These are phyloP conservation scores for Xestobium rufovillosum DNA, from an alignment of 2,888 invertebrate species.

Conservation along the genomic window DNA sequence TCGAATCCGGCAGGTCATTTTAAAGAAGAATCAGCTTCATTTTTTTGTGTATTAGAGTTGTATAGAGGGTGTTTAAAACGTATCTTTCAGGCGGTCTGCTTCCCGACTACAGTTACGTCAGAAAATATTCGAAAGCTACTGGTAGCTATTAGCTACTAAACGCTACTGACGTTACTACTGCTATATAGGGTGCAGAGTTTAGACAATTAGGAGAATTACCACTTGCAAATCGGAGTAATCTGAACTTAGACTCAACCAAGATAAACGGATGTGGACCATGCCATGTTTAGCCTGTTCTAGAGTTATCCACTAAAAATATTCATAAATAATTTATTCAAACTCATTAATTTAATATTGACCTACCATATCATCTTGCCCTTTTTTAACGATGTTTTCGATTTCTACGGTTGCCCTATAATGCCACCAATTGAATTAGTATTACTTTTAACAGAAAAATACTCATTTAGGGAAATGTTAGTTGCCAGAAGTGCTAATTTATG, in stretches of 20 bases:
- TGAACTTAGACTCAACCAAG: conserved; percentile 78
- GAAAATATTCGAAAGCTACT: background rate
- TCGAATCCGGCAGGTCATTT: too few species aligned
- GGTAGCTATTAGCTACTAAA: background rate
- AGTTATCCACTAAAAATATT: conserved; percentile 74
- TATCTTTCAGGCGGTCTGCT: background rate
- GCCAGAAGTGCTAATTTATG: conserved; percentile 9
- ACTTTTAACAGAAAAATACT: conserved; percentile 3
- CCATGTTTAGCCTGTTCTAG: conserved; percentile 94
- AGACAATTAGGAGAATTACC: conserved; percentile 49
- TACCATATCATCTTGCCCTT: conserved; percentile 66
- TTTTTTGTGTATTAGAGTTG: too few species aligned
- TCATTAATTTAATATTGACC: conserved; percentile 32
- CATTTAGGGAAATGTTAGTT: conserved; percentile 12
- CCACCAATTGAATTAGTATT: conserved; percentile 7
- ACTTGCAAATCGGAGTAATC: conserved; percentile 64
- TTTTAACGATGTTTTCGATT: conserved; percentile 60
- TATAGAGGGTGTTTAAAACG: too few species aligned
- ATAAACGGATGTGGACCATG: conserved; percentile 79
- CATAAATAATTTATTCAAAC: conserved; percentile 15
- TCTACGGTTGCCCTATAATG: conserved; percentile 63
- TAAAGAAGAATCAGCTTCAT: too few species aligned
- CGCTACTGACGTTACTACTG: background rate
- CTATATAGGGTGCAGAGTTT: conserved; percentile 3
- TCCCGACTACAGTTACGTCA: background rate